phyloP scores from a whole-genome alignment of 2,797 vertebrate genomes.

The Enteromius fasciolatus region DNA sequence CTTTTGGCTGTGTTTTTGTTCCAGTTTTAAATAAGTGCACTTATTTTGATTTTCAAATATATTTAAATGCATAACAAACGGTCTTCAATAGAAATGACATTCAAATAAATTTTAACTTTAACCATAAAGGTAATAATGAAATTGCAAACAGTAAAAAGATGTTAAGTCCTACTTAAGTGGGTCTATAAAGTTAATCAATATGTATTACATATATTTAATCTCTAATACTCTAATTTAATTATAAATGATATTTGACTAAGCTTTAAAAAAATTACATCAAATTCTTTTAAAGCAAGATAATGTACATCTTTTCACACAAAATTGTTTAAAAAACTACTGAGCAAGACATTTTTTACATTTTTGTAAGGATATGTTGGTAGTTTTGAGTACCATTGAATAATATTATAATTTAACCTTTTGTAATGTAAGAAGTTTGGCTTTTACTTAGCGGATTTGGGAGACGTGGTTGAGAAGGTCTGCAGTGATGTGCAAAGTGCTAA shows the following conservation, averaged over 20 bases:
- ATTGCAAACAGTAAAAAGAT: too few relatives aligned
- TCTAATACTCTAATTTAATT: background rate
- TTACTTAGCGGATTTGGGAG: constrained; percentile 39
- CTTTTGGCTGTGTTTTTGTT: background rate
- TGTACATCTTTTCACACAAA: too few relatives aligned
- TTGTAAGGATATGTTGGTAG: background rate
- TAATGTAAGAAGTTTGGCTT: background rate
- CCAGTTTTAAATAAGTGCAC: background rate
- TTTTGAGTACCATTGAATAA: background rate
- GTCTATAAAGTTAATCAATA: background rate
- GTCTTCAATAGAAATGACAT: background rate
- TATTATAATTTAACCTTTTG: background rate
- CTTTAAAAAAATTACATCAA: background rate
- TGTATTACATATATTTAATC: background rate
- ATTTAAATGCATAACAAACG: background rate
- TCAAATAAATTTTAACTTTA: background rate
- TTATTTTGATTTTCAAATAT: background rate
- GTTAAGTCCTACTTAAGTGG: background rate
- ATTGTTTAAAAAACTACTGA: background rate
- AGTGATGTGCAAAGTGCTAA: constrained; percentile 47
- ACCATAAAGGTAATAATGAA: background rate
- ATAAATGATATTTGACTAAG: background rate
- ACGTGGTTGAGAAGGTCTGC: constrained; percentile 29
- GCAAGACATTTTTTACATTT: background rate
- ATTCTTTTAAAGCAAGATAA: background rate